These are phyloP conservation scores for Zosterops borbonicus DNA, from an alignment of 2,113 vertebrate species.

Conservation along the genomic window DNA sequence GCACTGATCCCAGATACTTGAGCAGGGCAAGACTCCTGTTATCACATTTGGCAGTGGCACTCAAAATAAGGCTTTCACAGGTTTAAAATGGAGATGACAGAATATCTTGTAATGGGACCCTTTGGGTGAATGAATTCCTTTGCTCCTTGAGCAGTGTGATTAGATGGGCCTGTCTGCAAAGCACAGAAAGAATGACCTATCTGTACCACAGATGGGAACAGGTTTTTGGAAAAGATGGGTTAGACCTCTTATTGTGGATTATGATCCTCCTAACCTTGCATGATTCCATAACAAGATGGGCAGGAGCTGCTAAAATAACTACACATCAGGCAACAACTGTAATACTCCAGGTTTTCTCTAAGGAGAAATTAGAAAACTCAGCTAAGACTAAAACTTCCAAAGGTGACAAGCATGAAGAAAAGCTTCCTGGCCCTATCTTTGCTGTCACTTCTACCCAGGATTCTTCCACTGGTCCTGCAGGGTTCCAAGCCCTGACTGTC, in stretches of 20 bases:
- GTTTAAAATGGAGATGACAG: slow-evolving; percentile 56
- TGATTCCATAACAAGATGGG: background rate
- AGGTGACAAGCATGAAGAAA: background rate
- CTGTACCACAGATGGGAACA: background rate
- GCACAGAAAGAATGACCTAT: background rate
- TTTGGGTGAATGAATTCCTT: slow-evolving; percentile 31
- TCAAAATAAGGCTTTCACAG: slow-evolving; percentile 45
- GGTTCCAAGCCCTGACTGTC: rapidly evolving
- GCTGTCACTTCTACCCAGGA: background rate
- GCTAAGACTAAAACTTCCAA: background rate
- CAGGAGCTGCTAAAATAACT: background rate
- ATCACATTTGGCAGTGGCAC: slow-evolving; percentile 40
- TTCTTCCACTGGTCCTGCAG: background rate
- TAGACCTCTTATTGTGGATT: background rate
- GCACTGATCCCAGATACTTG: slow-evolving; percentile 37
- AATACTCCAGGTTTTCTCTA: background rate
- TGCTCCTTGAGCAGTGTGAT: slow-evolving; percentile 14
- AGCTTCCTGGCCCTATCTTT: background rate
- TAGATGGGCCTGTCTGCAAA: background rate
- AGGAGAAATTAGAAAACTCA: background rate
- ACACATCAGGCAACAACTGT: background rate
- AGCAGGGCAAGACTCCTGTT: slow-evolving; percentile 28
- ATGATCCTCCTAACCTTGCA: background rate
- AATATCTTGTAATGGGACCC: slow-evolving; percentile 33
- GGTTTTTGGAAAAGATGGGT: background rate